These are phyloP conservation scores for Artemisiospiza belli DNA, from an alignment of 2,113 vertebrate species.

Conservation along the genomic window DNA sequence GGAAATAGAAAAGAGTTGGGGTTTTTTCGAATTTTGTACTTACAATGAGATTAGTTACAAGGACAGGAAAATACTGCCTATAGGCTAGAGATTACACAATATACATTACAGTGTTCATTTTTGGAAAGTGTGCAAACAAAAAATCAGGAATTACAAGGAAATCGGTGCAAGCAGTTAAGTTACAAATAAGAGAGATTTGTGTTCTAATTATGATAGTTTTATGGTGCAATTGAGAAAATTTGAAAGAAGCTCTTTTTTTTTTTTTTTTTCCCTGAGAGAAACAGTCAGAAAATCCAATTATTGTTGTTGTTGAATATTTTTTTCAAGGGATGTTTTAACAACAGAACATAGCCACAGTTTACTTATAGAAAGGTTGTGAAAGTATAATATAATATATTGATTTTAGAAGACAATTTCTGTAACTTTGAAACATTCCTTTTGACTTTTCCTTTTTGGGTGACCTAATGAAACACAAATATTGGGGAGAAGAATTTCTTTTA, in stretches of 20 bases:
- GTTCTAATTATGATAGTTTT: constrained; percentile 3
- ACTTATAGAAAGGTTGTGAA: background rate
- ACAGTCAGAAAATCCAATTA: background rate
- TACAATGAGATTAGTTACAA: background rate
- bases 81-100: background rate
- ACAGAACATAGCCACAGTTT: background rate
- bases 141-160: background rate
- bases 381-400: background rate
- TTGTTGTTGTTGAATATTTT: background rate
- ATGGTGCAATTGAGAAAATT: background rate
- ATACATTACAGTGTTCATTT: background rate
- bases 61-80: background rate
- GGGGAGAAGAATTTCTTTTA: constrained; percentile 24
- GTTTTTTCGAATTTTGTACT: background rate
- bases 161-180: background rate
- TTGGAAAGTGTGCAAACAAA: background rate
- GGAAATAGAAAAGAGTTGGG: background rate
- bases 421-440: background rate
- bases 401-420: background rate
- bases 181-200: background rate
- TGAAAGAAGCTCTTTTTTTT: background rate
- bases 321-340: background rate
- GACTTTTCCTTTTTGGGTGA: constrained; percentile 33
- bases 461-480: constrained; percentile 17
- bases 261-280: background rate